phyloP scores from a whole-genome alignment of 2,113 vertebrate genomes.

The Petroica traversi region DNA sequence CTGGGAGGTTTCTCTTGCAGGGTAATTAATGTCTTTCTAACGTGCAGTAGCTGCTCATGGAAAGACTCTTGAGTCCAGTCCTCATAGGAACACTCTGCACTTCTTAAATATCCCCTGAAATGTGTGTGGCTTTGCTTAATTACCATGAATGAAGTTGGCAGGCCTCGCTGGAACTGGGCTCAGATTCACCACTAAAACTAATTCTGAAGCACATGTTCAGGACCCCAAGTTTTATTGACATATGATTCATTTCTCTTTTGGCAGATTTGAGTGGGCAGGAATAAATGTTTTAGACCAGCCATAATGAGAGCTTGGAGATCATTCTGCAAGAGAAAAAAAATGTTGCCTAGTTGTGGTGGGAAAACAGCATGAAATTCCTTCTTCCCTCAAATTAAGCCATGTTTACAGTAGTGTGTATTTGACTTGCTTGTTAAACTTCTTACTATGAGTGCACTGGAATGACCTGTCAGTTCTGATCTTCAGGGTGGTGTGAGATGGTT shows the following conservation, averaged over 20 bases:
- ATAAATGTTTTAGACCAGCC: constrained; percentile 42
- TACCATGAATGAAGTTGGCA: constrained; percentile 51
- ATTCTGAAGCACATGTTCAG: constrained; percentile 25
- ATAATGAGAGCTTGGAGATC: constrained; percentile 46
- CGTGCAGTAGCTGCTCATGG: background rate
- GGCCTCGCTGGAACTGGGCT: background rate
- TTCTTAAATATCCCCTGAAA: constrained; percentile 35
- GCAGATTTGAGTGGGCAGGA: constrained; percentile 50
- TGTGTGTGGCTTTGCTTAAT: constrained; percentile 22
- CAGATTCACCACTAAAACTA: background rate
- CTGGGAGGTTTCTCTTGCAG: background rate
- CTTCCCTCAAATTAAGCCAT: background rate
- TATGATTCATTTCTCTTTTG: constrained; percentile 62
- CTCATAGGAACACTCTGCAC: constrained; percentile 19
- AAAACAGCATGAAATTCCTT: constrained; percentile 1
- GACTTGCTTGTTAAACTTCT: background rate
- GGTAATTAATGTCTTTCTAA: background rate
- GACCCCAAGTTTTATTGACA: constrained; percentile 54
- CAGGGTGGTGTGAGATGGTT: accelerated
- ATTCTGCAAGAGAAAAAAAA: background rate
- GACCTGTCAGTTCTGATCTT: background rate
- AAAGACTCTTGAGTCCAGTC: background rate
- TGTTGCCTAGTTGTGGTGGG: background rate
- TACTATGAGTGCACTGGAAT: background rate
- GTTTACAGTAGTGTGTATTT: background rate